These are phyloP conservation scores for Denticeps clupeoides DNA, from an alignment of 2,797 vertebrate species.

Conservation along the genomic window DNA sequence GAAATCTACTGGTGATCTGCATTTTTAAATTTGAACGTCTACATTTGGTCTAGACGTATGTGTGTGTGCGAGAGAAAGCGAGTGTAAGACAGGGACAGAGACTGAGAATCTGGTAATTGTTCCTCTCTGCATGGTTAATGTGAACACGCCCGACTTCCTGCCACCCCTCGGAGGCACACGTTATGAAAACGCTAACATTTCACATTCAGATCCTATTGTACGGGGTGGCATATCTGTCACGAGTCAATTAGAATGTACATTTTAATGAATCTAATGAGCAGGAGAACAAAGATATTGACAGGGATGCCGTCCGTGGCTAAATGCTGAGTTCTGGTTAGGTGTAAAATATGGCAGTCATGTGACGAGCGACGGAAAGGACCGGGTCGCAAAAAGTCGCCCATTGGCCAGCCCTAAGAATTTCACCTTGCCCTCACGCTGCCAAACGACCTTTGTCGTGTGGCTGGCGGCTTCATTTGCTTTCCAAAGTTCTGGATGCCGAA, in stretches of 20 bases:
- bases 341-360: too few species aligned
- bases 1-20: too few species aligned
- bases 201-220: conserved; percentile 13
- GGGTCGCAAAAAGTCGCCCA: too few species aligned
- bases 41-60: neutral
- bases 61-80: neutral
- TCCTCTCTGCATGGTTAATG: conserved; percentile 16
- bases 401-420: too few species aligned
- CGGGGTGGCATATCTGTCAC: conserved; percentile 24
- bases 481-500: too few species aligned
- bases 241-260: conserved; percentile 64
- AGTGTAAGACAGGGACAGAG: neutral
- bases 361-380: too few species aligned
- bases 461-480: too few species aligned
- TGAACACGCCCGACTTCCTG: conserved; percentile 43
- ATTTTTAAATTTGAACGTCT: too few species aligned
- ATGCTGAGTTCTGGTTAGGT: too few species aligned
- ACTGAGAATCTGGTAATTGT: neutral
- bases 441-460: too few species aligned
- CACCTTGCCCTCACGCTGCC: too few species aligned
- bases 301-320: too few species aligned
- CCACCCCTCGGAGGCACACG: conserved; percentile 43
- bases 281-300: conserved; percentile 17
- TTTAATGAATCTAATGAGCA: conserved; percentile 22
- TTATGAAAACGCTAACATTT: conserved; percentile 33